Percentiles rank a stretch among this genome's conserved stretches.
phyloP scores from a whole-genome alignment of 1,140 invertebrate genomes.

The Sinonovacula constricta region DNA sequence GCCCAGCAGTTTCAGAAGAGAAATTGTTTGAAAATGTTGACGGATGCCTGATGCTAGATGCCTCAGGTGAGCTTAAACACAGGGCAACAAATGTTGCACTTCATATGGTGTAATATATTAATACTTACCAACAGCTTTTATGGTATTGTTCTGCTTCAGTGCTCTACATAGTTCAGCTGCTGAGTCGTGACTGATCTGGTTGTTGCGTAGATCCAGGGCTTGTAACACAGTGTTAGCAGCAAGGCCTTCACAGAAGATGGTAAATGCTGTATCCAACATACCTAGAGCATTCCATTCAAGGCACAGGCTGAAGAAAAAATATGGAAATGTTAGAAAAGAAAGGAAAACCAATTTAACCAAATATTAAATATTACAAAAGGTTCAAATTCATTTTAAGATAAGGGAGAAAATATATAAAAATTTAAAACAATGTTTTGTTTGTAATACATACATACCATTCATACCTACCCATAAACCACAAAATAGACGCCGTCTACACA shows the following conservation, averaged over 20 bases:
- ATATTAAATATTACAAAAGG: background rate
- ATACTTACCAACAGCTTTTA: conserved; percentile 73
- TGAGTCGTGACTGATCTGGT: conserved; percentile 77
- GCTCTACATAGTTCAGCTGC: conserved; percentile 72
- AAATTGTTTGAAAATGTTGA: too few species aligned
- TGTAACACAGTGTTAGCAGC: conserved; percentile 69
- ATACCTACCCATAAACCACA: too few species aligned
- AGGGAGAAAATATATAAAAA: background rate
- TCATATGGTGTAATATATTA: too few species aligned
- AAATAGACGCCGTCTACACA: too few species aligned
- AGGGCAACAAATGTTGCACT: too few species aligned
- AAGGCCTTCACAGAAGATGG: conserved; percentile 77
- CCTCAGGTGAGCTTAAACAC: too few species aligned
- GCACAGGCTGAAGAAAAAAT: conserved; percentile 68
- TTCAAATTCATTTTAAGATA: background rate
- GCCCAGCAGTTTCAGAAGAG: too few species aligned
- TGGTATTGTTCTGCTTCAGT: conserved; percentile 73
- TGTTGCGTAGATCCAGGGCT: conserved; percentile 77
- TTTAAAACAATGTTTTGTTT: too few species aligned
- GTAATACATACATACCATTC: too few species aligned
- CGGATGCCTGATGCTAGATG: too few species aligned
- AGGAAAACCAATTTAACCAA: background rate
- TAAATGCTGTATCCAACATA: conserved; percentile 76
- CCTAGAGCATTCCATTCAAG: conserved; percentile 79
- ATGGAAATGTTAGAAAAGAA: background rate